Percentiles rank a stretch among this genome's conserved stretches.
Evolutionary conservation across 53 echinoderm and acorn worm species (phyloP).

Genomic region (Glandiceps talaboti): DNA sequence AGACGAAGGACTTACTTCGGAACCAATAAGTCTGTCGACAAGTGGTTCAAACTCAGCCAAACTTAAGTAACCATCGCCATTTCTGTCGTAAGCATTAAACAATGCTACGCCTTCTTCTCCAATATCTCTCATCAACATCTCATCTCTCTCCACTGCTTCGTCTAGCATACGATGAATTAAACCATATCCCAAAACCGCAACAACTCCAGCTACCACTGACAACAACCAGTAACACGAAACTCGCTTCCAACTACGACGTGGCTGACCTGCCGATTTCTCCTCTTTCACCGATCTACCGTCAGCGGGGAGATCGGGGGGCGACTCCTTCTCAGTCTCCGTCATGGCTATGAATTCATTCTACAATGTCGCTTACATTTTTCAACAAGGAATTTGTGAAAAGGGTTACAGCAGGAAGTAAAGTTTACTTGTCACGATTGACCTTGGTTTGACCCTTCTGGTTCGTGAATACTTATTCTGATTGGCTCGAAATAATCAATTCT

Average conservation of each 20-base stretch:
- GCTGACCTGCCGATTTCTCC: not conserved
- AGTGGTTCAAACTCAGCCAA: conserved; percentile 88
- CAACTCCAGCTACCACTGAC: conserved; percentile 34
- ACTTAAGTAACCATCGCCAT: conserved; percentile 68
- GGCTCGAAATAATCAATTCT: too few relatives aligned
- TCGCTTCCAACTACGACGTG: conserved; percentile 23
- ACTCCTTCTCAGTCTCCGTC: not conserved
- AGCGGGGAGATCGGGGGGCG: not conserved
- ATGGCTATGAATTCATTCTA: too few relatives aligned
- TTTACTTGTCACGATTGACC: too few relatives aligned
- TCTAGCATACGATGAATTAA: not conserved
- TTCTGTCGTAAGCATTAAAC: conserved; percentile 62
- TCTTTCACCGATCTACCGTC: not conserved
- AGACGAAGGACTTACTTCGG: conserved; percentile 24
- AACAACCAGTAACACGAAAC: conserved; percentile 20
- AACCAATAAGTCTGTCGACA: conserved; percentile 36
- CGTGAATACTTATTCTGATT: too few relatives aligned
- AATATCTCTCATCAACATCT: conserved; percentile 16
- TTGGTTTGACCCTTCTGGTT: too few relatives aligned
- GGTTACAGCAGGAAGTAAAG: too few relatives aligned
- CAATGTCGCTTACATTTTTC: too few relatives aligned
- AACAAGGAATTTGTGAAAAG: too few relatives aligned
- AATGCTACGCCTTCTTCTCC: conserved; percentile 60
- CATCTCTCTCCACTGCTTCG: not conserved
- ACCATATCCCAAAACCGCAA: conserved; percentile 12